Percentiles rank a stretch among this genome's conserved stretches.
phyloP scores from a whole-genome alignment of 2,113 vertebrate species.

The Cervus canadensis region DNA sequence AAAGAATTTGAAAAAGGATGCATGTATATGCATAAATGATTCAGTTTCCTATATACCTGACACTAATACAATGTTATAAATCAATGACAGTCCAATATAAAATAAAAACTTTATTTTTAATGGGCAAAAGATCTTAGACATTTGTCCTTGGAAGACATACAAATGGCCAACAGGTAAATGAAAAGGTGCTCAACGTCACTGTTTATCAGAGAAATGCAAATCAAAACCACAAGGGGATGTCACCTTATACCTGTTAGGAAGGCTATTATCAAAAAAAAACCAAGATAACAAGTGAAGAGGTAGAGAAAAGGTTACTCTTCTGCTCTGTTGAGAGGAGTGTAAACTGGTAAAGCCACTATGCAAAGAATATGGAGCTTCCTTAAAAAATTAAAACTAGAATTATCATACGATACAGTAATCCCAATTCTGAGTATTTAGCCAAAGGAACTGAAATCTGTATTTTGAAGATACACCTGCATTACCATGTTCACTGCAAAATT shows the following conservation, averaged over 20 bases:
- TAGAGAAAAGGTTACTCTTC: neutral
- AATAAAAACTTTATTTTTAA: neutral
- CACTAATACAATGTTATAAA: neutral
- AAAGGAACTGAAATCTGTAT: neutral
- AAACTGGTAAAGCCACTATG: neutral
- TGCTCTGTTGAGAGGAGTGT: neutral
- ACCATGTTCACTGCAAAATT: neutral
- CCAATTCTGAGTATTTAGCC: neutral
- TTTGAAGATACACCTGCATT: neutral
- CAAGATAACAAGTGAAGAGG: neutral
- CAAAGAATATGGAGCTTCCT: neutral
- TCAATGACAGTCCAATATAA: neutral
- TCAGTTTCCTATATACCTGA: neutral
- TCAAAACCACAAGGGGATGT: neutral
- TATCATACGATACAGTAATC: neutral
- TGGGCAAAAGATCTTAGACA: neutral
- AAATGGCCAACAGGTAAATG: neutral
- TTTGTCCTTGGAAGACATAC: neutral
- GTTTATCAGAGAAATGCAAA: neutral
- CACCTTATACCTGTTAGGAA: neutral
- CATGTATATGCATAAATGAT: neutral
- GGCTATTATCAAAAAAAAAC: neutral
- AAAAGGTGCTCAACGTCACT: neutral
- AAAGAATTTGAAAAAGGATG: neutral
- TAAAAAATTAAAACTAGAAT: neutral